Base-by-base conservation (phyloP, 2,888 invertebrate genomes). In the Candidula unifasciata region DNA sequence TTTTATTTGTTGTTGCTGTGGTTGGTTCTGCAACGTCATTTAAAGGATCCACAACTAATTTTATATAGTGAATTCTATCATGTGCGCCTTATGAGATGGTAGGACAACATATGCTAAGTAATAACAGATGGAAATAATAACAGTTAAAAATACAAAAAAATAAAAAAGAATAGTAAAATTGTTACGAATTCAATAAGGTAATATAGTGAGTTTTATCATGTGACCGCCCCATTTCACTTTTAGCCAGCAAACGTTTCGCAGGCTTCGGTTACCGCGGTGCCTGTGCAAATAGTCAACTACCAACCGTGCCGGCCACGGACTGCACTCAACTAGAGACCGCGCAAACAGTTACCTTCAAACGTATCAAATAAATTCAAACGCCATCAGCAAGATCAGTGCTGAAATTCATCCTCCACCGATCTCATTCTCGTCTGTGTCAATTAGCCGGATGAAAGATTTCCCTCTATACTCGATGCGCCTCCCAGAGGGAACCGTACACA, bases 321-420 rank as follows among this genome's bases (percentile, higher is more conserved):
- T 54, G 74, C 52, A 10, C 13, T 16, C 44, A n/a, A n/a, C 27
- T 52, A 37, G 3, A 44, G 44, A 52, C 5, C 21, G 21, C 3
- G 52, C 66, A 68, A 68, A 68, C 64, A 79, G 66, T 79, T 44
- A 66, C 44, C 44, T 52, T 79, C 13, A 66, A 30, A 79, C 66
- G 44, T 66, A 79, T 79, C 68, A 37, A 68, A 37, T 37, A 68
- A 66, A 80, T 35, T 57, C 71, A 52, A 80, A 30, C 57, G 54
- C 71, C 71, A 80, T 71, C 71, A 71, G 52, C 80, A 1, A 57
- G 82, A 73, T 73, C 74, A 60, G 73, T 82, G 82, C 27, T 82
- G 82, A 82, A 82, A 82, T 73, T 82, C 54, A 82, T 82, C 82
- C 82, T 74, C 60, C 44, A 54, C 73, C 73, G 82, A 74, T 74